Evolutionary conservation across 2,113 vertebrate species (phyloP), one percentile per base, ranked within the genome.

Genomic region (Gobio gobio): DNA sequence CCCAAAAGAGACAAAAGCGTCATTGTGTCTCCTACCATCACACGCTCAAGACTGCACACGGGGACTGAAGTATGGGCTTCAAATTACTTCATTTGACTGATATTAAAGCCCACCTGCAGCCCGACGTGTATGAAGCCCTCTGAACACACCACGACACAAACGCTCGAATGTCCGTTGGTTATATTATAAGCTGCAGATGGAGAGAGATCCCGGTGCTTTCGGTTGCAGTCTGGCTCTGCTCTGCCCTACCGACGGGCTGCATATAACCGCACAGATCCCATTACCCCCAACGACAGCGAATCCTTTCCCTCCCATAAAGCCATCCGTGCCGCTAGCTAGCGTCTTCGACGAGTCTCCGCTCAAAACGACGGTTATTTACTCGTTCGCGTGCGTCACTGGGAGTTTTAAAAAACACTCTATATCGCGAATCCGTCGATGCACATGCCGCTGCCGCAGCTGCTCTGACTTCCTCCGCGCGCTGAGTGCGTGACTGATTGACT

Each of bases 11-110:
- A 99, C 93, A 99, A 95, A 96, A 99, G 96, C 96, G 98, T 99
- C 98, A 99, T 99, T 81, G 97, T 98, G 95, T 98, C 98, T 94
- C 98, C 97, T 98, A 98, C 97, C 98, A 99, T 96, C 94, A 95
- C 89, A 93, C 93, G 86, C 51, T 89, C 90, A 91, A 83, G 89
- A 89, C 89, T 87, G 87, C 90, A 85, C 91, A 92, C 90, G 90
- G 90, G 91, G 89, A 81, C 64, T 88, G 88, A 77, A 74, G 77
- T 40, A 66, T 70, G 79, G 74, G 74, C 78, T 86, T 86, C 54
- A 58, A 74, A 86, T 74, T 75, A 84, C 83, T 78, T 36, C 75
- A 73, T 59, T 51, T 26, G 43, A 80, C 24, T 45, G 18, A 68
- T 33, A n/a, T 36, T 33, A 68, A 51, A 81, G 78, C 61, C 78